Evolutionary conservation across 2,113 vertebrate species (phyloP).

Genomic region (Tympanuchus pallidicinctus): DNA sequence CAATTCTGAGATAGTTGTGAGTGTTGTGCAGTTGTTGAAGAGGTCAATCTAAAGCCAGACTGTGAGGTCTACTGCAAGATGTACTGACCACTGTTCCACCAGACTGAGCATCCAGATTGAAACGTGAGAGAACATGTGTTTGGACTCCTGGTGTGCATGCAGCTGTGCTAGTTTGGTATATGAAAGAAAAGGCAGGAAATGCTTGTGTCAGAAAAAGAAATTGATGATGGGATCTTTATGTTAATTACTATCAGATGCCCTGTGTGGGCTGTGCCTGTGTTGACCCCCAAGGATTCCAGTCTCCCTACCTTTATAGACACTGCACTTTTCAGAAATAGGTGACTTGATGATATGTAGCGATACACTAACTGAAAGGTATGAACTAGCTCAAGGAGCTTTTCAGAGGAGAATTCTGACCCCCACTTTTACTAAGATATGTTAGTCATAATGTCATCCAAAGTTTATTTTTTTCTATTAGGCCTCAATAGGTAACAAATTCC

Average conservation of each 20-base stretch:
- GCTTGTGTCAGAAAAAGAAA: not conserved
- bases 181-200: not conserved
- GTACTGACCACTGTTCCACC: not conserved
- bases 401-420: not conserved
- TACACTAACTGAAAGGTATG: not conserved
- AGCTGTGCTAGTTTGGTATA: not conserved
- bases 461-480: not conserved
- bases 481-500: conserved; percentile 46
- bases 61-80: not conserved
- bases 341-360: not conserved
- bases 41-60: not conserved
- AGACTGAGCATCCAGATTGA: not conserved
- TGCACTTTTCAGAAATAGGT: not conserved
- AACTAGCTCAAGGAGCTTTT: conserved; percentile 3
- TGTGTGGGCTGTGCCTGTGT: not conserved
- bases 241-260: not conserved
- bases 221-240: fast-evolving
- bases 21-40: not conserved
- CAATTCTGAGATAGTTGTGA: not conserved
- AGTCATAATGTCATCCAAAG: conserved; percentile 15
- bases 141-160: fast-evolving
- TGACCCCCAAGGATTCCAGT: not conserved
- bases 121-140: fast-evolving
- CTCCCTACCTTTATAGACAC: not conserved
- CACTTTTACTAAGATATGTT: not conserved